Conservation (phyloP, 1,140 invertebrate species). For the Drosophila sucinea region DNA sequence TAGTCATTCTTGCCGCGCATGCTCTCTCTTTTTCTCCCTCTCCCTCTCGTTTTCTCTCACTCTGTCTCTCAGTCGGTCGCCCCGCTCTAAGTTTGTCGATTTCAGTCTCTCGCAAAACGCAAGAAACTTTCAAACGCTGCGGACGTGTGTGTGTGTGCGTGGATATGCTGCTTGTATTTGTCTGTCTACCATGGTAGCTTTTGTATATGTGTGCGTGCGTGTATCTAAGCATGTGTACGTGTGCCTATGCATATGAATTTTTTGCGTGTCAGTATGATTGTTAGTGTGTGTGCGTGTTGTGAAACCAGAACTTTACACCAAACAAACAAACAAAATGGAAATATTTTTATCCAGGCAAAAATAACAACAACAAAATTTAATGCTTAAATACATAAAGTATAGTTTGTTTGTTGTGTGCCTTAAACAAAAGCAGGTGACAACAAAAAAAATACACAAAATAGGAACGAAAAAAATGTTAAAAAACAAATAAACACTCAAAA, state of each 20-base stretch:
- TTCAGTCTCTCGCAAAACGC: constrained; percentile 11
- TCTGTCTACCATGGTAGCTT: constrained; percentile 5
- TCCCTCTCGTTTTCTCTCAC: background rate
- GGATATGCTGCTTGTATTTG: constrained; percentile 3
- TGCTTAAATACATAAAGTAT: background rate
- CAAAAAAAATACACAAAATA: background rate
- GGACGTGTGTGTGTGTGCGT: constrained; percentile 26
- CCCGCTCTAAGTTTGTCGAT: background rate
- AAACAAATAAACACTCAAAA: constrained; percentile 29
- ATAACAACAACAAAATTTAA: background rate
- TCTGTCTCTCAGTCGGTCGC: background rate
- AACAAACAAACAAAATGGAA: background rate
- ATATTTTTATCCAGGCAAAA: background rate
- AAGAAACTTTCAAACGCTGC: constrained; percentile 34
- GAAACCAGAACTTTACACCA: constrained; percentile 11
- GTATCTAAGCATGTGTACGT: constrained; percentile 2
- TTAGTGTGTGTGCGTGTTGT: background rate
- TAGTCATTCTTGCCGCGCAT: constrained; percentile 7
- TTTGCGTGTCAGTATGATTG: too few relatives aligned
- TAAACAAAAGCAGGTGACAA: constrained; percentile 22
- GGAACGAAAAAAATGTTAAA: constrained; percentile 17
- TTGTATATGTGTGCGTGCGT: constrained; percentile 1
- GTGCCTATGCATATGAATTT: too few relatives aligned
- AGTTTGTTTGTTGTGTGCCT: constrained; percentile 34
- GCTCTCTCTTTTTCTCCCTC: constrained; percentile 2